A percentile compares a stretch with the other conserved stretches of the same genome.
Evolutionary conservation across 1,140 invertebrate species (phyloP).

Genomic region (Triops cancriformis): DNA sequence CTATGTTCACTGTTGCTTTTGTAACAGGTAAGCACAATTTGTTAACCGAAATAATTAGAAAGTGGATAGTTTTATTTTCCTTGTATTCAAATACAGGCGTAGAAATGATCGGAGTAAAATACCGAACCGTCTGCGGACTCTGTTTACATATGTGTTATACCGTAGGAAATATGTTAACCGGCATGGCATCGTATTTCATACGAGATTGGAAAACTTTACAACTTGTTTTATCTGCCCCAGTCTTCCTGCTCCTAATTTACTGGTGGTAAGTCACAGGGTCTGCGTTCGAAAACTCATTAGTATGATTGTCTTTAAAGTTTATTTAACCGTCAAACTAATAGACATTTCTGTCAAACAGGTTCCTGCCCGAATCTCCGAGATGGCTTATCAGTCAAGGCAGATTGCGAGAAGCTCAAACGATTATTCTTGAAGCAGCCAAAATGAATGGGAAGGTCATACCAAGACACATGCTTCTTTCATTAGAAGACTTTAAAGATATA

Average conservation of each 20-base stretch:
- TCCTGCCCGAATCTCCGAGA: conserved; percentile 73
- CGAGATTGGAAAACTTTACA: conserved; percentile 37
- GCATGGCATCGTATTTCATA: conserved; percentile 10
- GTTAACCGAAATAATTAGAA: not conserved
- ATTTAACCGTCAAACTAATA: not conserved
- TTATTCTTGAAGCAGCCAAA: conserved; percentile 62
- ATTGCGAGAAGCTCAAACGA: conserved; percentile 64
- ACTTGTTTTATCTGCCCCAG: conserved; percentile 31
- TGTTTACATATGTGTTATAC: conserved; percentile 16
- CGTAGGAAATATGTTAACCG: conserved; percentile 15
- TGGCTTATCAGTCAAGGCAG: conserved; percentile 72
- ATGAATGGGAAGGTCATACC: conserved; percentile 68
- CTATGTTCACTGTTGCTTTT: not conserved
- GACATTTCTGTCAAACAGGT: conserved; percentile 39
- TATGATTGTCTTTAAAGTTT: not conserved
- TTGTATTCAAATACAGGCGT: conserved; percentile 16
- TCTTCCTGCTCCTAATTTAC: conserved; percentile 34
- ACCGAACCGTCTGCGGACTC: conserved; percentile 10
- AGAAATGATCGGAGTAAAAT: conserved; percentile 15
- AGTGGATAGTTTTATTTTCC: not conserved
- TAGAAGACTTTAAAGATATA: conserved; percentile 41
- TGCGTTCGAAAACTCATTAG: not conserved
- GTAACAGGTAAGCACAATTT: not conserved
- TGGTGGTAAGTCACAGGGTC: conserved; percentile 34
- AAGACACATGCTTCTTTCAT: conserved; percentile 56